These are phyloP conservation scores for Drosophila antonietae DNA, from an alignment of 2,888 invertebrate species.

Conservation along the genomic window DNA sequence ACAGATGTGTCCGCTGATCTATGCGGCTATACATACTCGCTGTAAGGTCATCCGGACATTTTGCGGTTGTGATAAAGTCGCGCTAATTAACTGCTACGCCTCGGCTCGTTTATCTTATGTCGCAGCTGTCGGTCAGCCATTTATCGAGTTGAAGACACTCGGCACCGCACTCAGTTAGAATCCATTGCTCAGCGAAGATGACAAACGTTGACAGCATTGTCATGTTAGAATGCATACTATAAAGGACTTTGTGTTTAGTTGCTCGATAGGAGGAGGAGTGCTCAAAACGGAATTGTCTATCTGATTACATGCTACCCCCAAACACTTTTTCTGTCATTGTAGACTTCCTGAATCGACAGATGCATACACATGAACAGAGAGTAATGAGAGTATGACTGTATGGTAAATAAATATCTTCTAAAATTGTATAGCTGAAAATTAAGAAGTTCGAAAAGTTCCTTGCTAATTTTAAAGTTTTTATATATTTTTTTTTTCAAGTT, in stretches of 20 bases:
- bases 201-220: conserved; percentile 56
- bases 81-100: conserved; percentile 73
- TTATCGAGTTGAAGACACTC: conserved; percentile 48
- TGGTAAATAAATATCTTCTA: too few relatives aligned
- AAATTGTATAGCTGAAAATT: too few relatives aligned
- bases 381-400: too few relatives aligned
- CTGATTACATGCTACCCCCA: not conserved
- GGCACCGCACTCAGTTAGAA: not conserved
- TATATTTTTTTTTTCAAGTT: too few relatives aligned
- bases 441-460: too few relatives aligned
- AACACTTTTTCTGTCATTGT: not conserved
- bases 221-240: conserved; percentile 9
- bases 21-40: conserved; percentile 3
- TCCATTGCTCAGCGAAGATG: conserved; percentile 49
- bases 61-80: conserved; percentile 58
- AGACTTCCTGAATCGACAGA: not conserved
- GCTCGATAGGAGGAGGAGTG: not conserved
- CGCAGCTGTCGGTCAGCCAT: conserved; percentile 45
- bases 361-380: not conserved
- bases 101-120: conserved; percentile 63
- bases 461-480: too few relatives aligned
- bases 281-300: not conserved
- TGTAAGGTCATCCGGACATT: conserved; percentile 25
- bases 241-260: not conserved
- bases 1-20: not conserved